These are phyloP conservation scores for Drosophila ezoana DNA, from an alignment of 2,888 invertebrate species.

Conservation along the genomic window DNA sequence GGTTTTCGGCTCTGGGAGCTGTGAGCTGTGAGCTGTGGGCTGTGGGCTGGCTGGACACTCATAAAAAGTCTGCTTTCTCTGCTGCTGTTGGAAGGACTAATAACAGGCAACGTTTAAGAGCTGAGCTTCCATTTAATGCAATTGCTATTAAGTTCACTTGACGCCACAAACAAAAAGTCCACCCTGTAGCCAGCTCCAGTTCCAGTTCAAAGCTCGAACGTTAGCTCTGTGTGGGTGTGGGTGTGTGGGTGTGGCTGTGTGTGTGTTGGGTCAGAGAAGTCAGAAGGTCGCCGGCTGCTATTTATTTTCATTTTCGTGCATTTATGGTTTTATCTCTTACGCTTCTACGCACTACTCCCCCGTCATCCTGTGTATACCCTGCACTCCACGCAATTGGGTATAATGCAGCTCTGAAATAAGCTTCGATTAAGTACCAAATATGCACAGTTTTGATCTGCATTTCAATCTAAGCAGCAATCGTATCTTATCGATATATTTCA, in stretches of 20 bases:
- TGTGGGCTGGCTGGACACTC: constrained; percentile 11
- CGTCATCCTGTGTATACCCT: constrained; percentile 3
- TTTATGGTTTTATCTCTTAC: constrained; percentile 74
- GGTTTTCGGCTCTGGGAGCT: neutral
- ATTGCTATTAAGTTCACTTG: constrained; percentile 78
- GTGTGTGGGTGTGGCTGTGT: constrained; percentile 1
- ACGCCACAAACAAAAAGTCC: constrained; percentile 49
- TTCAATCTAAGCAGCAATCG: too few relatives aligned
- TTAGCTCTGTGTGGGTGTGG: neutral
- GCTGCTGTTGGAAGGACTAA: constrained; percentile 48
- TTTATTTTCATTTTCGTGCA: constrained; percentile 79
- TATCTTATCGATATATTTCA: too few relatives aligned
- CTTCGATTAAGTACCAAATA: too few relatives aligned
- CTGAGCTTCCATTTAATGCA: constrained; percentile 65
- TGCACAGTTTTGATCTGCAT: too few relatives aligned
- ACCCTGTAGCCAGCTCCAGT: constrained; percentile 23
- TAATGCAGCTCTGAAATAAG: neutral
- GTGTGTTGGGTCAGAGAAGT: constrained; percentile 4
- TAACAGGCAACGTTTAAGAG: constrained; percentile 69
- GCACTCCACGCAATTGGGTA: neutral
- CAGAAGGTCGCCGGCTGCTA: constrained; percentile 69
- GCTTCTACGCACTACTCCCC: constrained; percentile 1
- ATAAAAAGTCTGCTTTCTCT: constrained; percentile 7
- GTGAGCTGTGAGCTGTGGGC: neutral
- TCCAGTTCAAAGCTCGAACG: constrained; percentile 6